Conservation (phyloP, 2,888 invertebrate genomes). For the Dicycla oo region DNA sequence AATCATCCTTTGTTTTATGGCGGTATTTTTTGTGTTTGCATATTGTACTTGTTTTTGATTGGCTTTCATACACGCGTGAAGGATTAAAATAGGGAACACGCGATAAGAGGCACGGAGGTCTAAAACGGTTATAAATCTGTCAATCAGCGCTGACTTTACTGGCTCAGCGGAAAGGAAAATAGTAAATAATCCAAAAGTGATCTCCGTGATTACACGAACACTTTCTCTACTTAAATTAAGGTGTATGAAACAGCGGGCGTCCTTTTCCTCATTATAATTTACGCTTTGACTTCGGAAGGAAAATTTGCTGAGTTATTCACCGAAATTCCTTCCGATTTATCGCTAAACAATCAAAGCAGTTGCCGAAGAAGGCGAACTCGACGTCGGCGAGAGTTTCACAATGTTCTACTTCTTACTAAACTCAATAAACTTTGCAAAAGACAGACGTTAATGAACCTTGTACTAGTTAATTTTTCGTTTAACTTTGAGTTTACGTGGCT, state of each 20-base stretch:
- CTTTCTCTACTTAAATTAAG: constrained; percentile 42
- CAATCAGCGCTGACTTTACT: constrained; percentile 12
- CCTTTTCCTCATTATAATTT: constrained; percentile 75
- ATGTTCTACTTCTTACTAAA: constrained; percentile 71
- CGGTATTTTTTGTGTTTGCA: constrained; percentile 43
- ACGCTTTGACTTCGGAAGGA: constrained; percentile 71
- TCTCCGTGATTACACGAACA: constrained; percentile 19
- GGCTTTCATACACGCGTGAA: constrained; percentile 8
- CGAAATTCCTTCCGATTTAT: constrained; percentile 79
- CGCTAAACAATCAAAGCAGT: constrained; percentile 78
- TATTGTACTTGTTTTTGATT: constrained; percentile 30
- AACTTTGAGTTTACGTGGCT: constrained; percentile 76
- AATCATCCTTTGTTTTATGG: constrained; percentile 60
- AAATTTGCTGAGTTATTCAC: constrained; percentile 73
- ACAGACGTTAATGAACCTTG: constrained; percentile 80
- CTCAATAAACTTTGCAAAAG: constrained; percentile 76
- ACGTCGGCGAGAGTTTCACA: constrained; percentile 57
- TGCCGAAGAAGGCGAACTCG: constrained; percentile 60
- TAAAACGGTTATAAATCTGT: constrained; percentile 15
- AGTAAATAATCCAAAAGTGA: constrained; percentile 22
- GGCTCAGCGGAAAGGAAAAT: constrained; percentile 14
- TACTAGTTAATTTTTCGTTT: constrained; percentile 80
- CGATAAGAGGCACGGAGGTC: constrained; percentile 5
- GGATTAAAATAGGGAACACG: constrained; percentile 28
- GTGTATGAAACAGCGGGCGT: constrained; percentile 64